Percentiles rank a stretch among this genome's conserved stretches.
Evolutionary conservation across 1,140 invertebrate species (phyloP).

Genomic region (Drosophila orosa): DNA sequence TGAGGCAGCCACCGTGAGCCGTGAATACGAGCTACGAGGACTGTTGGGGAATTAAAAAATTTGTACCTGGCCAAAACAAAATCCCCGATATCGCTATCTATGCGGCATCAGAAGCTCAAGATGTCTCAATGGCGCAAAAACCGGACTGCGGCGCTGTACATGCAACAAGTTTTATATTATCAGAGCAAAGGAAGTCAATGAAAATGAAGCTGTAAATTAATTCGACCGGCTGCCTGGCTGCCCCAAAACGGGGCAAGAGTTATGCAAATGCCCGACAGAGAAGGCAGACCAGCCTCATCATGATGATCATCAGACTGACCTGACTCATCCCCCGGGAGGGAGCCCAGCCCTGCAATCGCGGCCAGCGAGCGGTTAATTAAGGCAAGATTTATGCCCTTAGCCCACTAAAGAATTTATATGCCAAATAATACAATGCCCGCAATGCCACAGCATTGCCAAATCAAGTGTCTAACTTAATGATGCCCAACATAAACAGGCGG

Average conservation of each 20-base stretch:
- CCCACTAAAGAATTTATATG: conserved; percentile 72
- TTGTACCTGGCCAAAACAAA: conserved; percentile 34
- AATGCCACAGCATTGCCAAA: conserved; percentile 66
- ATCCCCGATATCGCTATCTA: conserved; percentile 61
- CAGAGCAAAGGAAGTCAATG: conserved; percentile 45
- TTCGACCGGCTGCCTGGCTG: conserved; percentile 40
- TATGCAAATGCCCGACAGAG: conserved; percentile 57
- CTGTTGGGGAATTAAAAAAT: conserved; percentile 39
- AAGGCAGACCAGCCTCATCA: not conserved
- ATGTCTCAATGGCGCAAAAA: conserved; percentile 65
- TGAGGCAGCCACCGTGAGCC: conserved; percentile 28
- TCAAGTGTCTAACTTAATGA: conserved; percentile 82
- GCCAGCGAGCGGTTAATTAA: conserved; percentile 67
- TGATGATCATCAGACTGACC: conserved; percentile 26
- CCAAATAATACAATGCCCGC: conserved; percentile 74
- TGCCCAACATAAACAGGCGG: conserved; percentile 75
- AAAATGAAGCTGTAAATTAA: conserved; percentile 76
- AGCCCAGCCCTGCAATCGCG: conserved; percentile 50
- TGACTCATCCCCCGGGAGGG: conserved; percentile 52
- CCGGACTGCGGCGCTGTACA: conserved; percentile 47
- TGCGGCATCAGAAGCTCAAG: conserved; percentile 53
- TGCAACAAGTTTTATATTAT: conserved; percentile 67
- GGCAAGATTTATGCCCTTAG: conserved; percentile 71
- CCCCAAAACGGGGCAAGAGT: conserved; percentile 21
- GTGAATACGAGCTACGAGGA: conserved; percentile 3